These are phyloP conservation scores for Cotesia glomerata DNA, from an alignment of 1,140 invertebrate species.

Conservation along the genomic window DNA sequence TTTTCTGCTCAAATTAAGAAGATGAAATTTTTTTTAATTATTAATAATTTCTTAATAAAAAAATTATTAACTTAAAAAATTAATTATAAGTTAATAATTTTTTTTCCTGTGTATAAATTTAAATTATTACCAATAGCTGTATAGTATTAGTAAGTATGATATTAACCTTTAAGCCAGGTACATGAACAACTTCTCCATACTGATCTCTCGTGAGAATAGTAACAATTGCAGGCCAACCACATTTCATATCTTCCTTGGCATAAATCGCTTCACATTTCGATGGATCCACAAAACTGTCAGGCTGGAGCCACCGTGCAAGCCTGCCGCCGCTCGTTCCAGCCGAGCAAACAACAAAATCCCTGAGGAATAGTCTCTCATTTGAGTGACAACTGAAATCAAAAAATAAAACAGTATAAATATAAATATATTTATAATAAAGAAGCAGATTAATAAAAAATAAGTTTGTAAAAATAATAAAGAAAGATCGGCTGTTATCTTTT, in stretches of 20 bases:
- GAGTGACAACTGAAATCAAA: conserved; percentile 73
- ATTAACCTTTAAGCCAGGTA: conserved; percentile 81
- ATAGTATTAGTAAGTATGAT: background rate
- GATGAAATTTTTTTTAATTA: no score
- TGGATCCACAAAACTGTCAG: conserved; percentile 90
- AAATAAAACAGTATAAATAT: conserved; percentile 31
- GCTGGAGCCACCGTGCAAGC: conserved; percentile 92
- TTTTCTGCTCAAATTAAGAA: no score
- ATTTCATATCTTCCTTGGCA: conserved; percentile 77
- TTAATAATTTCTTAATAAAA: no score
- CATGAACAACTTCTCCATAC: conserved; percentile 86
- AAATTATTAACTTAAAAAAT: no score
- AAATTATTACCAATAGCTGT: background rate
- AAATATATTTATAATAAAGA: no score
- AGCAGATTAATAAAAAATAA: no score
- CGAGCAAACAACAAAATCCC: conserved; percentile 88
- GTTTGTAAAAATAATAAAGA: background rate
- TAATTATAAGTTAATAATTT: no score
- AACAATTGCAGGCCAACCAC: conserved; percentile 81
- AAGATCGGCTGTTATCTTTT: no score
- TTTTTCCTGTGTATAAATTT: no score
- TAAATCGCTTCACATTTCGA: conserved; percentile 82
- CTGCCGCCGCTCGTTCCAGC: conserved; percentile 89
- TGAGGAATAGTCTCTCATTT: conserved; percentile 91
- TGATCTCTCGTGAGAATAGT: conserved; percentile 90